A percentile compares a stretch with the other conserved stretches of the same genome.
Conservation (phyloP, 2,888 invertebrate species). For the Tetheella fluctuosa region DNA sequence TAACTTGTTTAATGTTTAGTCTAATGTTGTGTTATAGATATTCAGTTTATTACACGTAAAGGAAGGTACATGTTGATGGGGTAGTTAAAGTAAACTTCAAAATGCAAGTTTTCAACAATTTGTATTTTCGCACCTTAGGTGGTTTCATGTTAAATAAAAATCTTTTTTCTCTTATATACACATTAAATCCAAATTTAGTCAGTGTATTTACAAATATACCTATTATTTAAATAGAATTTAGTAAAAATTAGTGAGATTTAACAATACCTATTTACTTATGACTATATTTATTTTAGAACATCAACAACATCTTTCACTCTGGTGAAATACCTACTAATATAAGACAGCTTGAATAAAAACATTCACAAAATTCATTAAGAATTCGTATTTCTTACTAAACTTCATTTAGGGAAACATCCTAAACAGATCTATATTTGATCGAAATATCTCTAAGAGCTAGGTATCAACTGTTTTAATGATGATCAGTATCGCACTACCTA, state of each 20-base stretch:
- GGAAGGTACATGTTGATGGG: not conserved
- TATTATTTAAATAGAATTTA: constrained; percentile 84
- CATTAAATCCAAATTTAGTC: constrained; percentile 83
- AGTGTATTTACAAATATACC: constrained; percentile 84
- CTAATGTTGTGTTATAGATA: not conserved
- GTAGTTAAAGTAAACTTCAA: constrained; percentile 48
- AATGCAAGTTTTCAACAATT: constrained; percentile 77
- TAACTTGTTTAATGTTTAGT: not conserved
- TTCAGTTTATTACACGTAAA: not conserved
- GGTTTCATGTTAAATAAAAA: constrained; percentile 81
- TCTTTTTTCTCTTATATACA: constrained; percentile 81
- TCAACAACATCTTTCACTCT: constrained; percentile 81
- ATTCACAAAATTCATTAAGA: constrained; percentile 69
- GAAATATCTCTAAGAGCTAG: constrained; percentile 48
- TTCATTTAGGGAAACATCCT: constrained; percentile 64
- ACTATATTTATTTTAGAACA: constrained; percentile 78
- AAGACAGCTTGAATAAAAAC: constrained; percentile 66
- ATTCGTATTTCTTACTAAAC: constrained; percentile 55
- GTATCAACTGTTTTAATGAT: constrained; percentile 43
- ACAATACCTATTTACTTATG: constrained; percentile 78
- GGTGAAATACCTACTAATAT: constrained; percentile 64
- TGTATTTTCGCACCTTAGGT: constrained; percentile 83
- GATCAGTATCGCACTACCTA: constrained; percentile 43
- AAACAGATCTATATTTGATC: constrained; percentile 47
- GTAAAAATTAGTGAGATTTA: constrained; percentile 84